Evolutionary conservation across 2,888 invertebrate species (phyloP).

Genomic region (Petrolisthes cinctipes): DNA sequence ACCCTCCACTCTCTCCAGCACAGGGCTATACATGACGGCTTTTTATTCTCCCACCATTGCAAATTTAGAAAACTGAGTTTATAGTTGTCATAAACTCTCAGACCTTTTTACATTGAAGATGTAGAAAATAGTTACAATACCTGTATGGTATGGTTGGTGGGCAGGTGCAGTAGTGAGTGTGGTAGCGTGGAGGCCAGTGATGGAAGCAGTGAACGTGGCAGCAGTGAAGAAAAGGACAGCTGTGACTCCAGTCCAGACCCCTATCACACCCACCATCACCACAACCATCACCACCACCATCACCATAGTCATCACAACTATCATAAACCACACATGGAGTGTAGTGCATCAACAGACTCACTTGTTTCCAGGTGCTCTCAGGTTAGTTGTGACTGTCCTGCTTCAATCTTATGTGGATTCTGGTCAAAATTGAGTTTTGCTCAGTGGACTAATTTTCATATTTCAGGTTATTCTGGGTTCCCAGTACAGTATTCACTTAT

Average conservation of each 20-base stretch:
- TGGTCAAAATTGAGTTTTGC: no score
- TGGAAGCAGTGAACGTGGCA: slow-evolving; percentile 50
- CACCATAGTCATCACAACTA: slow-evolving; percentile 32
- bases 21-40: no score
- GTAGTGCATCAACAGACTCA: slow-evolving; percentile 57
- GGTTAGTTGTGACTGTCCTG: slow-evolving; percentile 17
- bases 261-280: slow-evolving; percentile 37
- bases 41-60: no score
- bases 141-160: neutral
- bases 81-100: no score
- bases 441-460: no score
- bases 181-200: slow-evolving; percentile 50
- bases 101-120: no score
- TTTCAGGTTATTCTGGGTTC: no score
- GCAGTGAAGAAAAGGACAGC: slow-evolving; percentile 57
- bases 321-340: slow-evolving; percentile 50
- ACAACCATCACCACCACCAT: slow-evolving; percentile 31
- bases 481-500: no score
- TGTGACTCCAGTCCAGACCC: slow-evolving; percentile 50
- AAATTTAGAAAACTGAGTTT: no score
- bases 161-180: slow-evolving; percentile 50
- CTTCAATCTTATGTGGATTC: no score
- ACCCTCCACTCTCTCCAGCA: no score
- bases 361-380: slow-evolving; percentile 61
- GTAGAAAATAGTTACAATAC: no score